These are phyloP conservation scores for Sycophila texana DNA, from an alignment of 2,888 invertebrate genomes.

Conservation along the genomic window DNA sequence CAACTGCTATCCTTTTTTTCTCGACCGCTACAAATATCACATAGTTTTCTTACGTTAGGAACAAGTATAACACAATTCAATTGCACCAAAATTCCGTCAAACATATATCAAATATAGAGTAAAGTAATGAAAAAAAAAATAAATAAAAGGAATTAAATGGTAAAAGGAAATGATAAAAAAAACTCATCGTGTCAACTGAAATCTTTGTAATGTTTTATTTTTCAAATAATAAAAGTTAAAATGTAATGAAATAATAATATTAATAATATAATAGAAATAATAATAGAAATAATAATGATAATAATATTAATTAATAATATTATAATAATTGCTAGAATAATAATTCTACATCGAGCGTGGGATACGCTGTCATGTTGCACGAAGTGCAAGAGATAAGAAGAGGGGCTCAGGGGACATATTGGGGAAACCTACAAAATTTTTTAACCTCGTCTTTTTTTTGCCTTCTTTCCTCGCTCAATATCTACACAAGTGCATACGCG, in stretches of 20 bases:
- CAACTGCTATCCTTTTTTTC: neutral
- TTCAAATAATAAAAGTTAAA: constrained; percentile 73
- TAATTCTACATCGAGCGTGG: constrained; percentile 61
- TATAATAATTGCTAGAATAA: constrained; percentile 60
- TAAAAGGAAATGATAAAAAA: constrained; percentile 41
- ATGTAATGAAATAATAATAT: constrained; percentile 73
- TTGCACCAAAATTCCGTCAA: constrained; percentile 39
- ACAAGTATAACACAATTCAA: constrained; percentile 8
- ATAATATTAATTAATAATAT: constrained; percentile 60
- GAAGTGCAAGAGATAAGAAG: constrained; percentile 61
- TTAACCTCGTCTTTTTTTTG: constrained; percentile 46
- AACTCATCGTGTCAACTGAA: constrained; percentile 64
- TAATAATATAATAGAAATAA: constrained; percentile 64
- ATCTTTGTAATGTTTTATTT: constrained; percentile 72
- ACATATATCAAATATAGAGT: neutral
- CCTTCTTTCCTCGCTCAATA: constrained; percentile 30
- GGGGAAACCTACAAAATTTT: constrained; percentile 56
- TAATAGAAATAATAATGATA: constrained; percentile 61
- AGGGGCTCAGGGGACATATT: constrained; percentile 53
- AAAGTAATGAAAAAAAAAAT: neutral
- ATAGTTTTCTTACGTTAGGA: constrained; percentile 16
- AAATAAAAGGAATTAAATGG: constrained; percentile 20
- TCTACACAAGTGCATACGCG: constrained; percentile 35
- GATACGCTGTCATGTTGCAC: constrained; percentile 62
- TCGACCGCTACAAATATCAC: constrained; percentile 18